Evolutionary conservation across 2,797 vertebrate genomes (phyloP), one percentile per base, ranked within the genome.

Genomic region (Eutrigla gurnardus): DNA sequence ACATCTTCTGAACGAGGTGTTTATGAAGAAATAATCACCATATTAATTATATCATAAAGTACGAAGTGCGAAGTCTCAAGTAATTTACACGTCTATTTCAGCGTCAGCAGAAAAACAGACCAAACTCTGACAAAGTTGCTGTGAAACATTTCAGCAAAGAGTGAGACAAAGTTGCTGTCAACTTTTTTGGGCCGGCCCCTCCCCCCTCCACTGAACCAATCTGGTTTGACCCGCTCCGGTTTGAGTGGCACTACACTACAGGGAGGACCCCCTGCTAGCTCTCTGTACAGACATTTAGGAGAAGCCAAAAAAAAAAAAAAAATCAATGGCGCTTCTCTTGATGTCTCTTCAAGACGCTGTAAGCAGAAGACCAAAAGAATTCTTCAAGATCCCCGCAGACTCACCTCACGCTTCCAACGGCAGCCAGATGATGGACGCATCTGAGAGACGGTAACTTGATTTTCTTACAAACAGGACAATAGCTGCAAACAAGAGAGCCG

Each of bases 261-360:
- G 93, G 89, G 90, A 93, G 80, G 93, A 92, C 93, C 94, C 94
- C 94, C 94, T 94, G 95, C 94, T 87, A 86, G 88, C 85, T 59
- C 87, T 88, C 90, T 77, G 83, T 75, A 83, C 85, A 86, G 72
- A 89, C 80, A 92, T 92, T 88, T 90, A 91, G 86, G 75, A 90
- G 84, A 90, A 89, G 88, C 86, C 85, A 89, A 89, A 88, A 13
- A 59, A 59, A 55, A 46, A 46, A 37, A 14, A 40, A 91, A 94
- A 95, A 95, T 95, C 93, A 93, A 94, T 96, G 92, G 75, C 33
- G 83, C 84, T 80, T 81, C 90, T 91, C 91, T 92, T 93, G 93
- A 95, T 93, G 91, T 94, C 88, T 94, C 92, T 94, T 94, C 88
- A 94, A 93, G 92, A 90, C 36, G 78, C 90, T 90, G 89, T 87